Conservation (phyloP, 1,140 invertebrate species). For the Heterodera carotae region DNA sequence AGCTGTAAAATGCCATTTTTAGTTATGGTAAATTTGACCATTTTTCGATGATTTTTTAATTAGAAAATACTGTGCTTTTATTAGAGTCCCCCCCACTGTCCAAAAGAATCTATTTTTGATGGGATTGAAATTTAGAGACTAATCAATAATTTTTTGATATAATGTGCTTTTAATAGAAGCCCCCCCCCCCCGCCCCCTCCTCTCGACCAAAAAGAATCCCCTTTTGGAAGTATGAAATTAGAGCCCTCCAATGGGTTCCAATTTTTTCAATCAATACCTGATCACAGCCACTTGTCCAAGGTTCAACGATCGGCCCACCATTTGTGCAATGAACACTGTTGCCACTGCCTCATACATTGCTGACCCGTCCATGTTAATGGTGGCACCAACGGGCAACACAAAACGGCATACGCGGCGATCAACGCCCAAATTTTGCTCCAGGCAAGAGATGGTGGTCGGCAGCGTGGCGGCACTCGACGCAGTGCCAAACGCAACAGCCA, state of each 20-base stretch:
- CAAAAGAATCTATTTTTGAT: too few species aligned
- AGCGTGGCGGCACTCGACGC: slow-evolving; percentile 74
- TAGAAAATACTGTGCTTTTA: not conserved
- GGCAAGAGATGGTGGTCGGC: slow-evolving; percentile 81
- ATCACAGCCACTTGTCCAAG: slow-evolving; percentile 76
- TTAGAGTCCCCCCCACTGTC: not conserved
- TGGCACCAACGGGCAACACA: slow-evolving; percentile 82
- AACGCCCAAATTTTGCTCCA: slow-evolving; percentile 69
- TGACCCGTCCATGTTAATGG: slow-evolving; percentile 68
- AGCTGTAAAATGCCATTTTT: slow-evolving; percentile 69
- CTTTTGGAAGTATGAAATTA: too few species aligned
- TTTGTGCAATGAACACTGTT: slow-evolving; percentile 71
- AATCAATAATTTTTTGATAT: too few species aligned
- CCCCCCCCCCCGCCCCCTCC: too few species aligned
- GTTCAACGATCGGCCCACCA: slow-evolving; percentile 70
- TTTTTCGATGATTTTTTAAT: too few species aligned
- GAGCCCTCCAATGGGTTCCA: too few species aligned
- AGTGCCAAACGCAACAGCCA: slow-evolving; percentile 69
- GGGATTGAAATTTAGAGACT: too few species aligned
- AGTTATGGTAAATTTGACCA: too few species aligned
- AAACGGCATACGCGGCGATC: slow-evolving; percentile 79
- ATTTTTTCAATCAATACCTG: slow-evolving; percentile 71
- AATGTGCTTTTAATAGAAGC: too few species aligned
- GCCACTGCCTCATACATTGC: slow-evolving; percentile 70
- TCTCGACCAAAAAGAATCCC: too few species aligned